Base-by-base conservation (phyloP, 2,888 invertebrate species). In the Amphipoea oculea region DNA sequence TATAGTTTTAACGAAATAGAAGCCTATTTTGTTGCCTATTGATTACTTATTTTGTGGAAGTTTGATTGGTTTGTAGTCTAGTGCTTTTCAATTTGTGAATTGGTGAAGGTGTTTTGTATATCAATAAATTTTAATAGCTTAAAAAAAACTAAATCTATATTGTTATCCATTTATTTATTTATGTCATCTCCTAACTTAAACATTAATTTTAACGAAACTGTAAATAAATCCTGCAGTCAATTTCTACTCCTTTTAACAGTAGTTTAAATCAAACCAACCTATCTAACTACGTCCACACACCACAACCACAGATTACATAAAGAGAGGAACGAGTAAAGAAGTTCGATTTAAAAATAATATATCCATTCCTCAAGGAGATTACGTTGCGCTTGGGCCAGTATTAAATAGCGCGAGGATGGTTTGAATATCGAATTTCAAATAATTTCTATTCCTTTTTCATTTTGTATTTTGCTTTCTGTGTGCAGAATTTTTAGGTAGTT, bases 1-100 rank as follows among this genome's bases (percentile, higher is more conserved):
- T 86, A 85, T 86, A 88, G 89, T 86, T 81, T 78, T 76, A 80
- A 54, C 29, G 63, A 62, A 82, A 78, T 76, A 65, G 11, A 11
- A 60, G 60, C n/a, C 68, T 48, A 45, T 69, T 40, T 81, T 85
- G 72, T 69, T 60, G 29, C 36, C 12, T 73, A 79, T 79, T 71
- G 66, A 69, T 76, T 73, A 66, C 17, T 65, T 60, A 77, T 73
- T 69, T 45, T 45, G 20, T 51, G 7, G 23, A 69, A 75, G 67
- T 88, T 83, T 76, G 42, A 83, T 87, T 78, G 60, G 63, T 82
- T 81, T 69, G 36, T 77, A n/a, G n/a, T 29, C n/a, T 62, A 51
- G 51, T 9, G 48, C 51, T 71, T 54, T 62, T 42, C 20, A 54
- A 54, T 71, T 63, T 72, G 48, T 63, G 0, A 45, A 54, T 29